Percentiles rank a stretch among this genome's conserved stretches.
These are phyloP conservation scores for Emys orbicularis DNA, from an alignment of 2,797 vertebrate genomes.

Conservation along the genomic window DNA sequence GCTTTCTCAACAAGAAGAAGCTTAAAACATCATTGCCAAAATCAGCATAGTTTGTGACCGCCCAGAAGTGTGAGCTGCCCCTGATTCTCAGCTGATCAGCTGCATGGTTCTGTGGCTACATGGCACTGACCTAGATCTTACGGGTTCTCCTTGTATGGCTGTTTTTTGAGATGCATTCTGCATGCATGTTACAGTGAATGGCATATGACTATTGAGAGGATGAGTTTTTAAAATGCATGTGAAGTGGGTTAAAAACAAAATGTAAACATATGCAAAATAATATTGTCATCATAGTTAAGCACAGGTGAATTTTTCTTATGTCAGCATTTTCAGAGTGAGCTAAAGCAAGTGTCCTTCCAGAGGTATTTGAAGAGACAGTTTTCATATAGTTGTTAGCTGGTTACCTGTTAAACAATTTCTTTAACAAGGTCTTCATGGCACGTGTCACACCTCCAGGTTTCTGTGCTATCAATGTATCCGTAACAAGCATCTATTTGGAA, in stretches of 20 bases:
- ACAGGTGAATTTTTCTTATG: neutral
- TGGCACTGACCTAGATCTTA: neutral
- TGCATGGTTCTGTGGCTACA: neutral
- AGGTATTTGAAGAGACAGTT: neutral
- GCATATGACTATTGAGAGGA: neutral
- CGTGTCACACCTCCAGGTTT: fast-evolving
- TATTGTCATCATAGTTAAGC: neutral
- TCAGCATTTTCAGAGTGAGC: neutral
- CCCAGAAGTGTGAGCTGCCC: constrained; percentile 22
- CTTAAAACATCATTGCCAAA: constrained; percentile 1
- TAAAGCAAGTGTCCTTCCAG: neutral
- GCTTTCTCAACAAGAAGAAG: neutral
- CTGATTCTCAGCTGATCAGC: neutral
- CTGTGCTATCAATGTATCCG: neutral
- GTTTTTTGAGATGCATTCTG: constrained; percentile 10
- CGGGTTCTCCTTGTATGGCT: fast-evolving
- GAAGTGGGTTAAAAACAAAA: neutral
- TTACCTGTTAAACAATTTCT: neutral
- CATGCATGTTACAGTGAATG: fast-evolving
- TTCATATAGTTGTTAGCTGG: neutral
- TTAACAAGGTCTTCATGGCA: neutral
- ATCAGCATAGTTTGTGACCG: constrained; percentile 15
- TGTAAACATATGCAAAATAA: neutral
- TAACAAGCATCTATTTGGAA: neutral
- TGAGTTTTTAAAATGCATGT: neutral